phyloP scores from a whole-genome alignment of 2,797 vertebrate genomes.

The Zenarchopterus dispar region DNA sequence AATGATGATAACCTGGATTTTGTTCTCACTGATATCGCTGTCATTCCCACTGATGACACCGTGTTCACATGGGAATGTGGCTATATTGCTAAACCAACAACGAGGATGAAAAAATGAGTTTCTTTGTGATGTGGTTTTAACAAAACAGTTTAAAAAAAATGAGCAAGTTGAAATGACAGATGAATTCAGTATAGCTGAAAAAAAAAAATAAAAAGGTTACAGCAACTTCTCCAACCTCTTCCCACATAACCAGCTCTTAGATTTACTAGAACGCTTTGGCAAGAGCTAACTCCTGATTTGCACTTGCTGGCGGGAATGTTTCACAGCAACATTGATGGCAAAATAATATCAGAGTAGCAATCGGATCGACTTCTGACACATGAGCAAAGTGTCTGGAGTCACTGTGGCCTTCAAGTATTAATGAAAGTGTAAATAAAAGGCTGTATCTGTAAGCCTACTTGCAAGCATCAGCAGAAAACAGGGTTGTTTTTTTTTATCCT shows the following conservation, averaged over 20 bases:
- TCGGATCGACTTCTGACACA: background rate
- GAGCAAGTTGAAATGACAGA: too few species aligned
- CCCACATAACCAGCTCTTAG: background rate
- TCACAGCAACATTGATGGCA: background rate
- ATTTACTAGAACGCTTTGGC: background rate
- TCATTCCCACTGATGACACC: too few species aligned
- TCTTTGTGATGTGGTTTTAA: too few species aligned
- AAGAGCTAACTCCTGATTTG: too few species aligned
- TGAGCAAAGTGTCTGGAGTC: background rate
- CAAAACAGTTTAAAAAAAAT: too few species aligned
- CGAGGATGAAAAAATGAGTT: too few species aligned
- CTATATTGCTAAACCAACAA: too few species aligned
- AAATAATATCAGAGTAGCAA: background rate
- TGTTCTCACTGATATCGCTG: background rate
- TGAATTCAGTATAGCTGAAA: too few species aligned
- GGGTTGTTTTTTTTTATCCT: constrained; percentile 32
- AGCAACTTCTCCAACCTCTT: background rate
- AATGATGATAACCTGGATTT: background rate
- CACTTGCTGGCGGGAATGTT: too few species aligned
- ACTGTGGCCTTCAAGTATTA: constrained; percentile 9
- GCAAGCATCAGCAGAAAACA: constrained; percentile 24
- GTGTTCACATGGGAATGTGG: too few species aligned
- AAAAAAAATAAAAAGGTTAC: too few species aligned
- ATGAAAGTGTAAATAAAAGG: background rate
- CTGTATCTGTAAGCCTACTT: constrained; percentile 3